phyloP scores from a whole-genome alignment of 2,888 invertebrate species.

The Melinopterus prodromus region DNA sequence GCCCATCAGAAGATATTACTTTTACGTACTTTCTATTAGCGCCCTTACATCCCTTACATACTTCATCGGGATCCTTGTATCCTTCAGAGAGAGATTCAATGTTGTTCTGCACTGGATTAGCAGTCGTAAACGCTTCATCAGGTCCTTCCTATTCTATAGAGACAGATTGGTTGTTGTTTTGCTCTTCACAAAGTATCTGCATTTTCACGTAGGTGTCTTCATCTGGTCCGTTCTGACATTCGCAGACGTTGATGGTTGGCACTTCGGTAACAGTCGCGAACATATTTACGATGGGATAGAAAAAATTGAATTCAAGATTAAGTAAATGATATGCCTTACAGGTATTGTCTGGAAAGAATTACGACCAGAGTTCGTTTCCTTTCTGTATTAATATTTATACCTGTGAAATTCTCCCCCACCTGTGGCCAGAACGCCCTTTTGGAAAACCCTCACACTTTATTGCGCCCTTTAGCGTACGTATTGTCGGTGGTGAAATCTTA shows the following conservation, averaged over 20 bases:
- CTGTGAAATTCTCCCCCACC: too few species aligned
- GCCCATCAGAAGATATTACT: neutral
- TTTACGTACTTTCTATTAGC: neutral
- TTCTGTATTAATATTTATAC: too few species aligned
- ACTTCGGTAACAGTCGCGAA: neutral
- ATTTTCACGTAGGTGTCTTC: neutral
- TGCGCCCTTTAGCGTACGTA: too few species aligned
- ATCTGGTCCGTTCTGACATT: neutral
- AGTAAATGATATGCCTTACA: too few species aligned
- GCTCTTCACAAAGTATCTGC: neutral
- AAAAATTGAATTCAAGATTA: neutral
- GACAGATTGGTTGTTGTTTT: neutral
- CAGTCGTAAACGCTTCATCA: neutral
- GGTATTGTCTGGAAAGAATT: too few species aligned
- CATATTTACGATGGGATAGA: neutral
- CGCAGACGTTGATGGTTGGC: neutral
- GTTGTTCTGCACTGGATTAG: neutral
- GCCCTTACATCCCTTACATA: neutral
- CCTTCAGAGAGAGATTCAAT: neutral
- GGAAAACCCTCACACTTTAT: too few species aligned
- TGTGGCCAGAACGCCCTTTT: too few species aligned
- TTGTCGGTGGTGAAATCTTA: too few species aligned
- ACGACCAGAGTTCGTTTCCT: too few species aligned
- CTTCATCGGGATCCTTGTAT: neutral
- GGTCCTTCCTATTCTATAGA: neutral